These are phyloP conservation scores for Actenoides lindsayi DNA, from an alignment of 2,113 vertebrate genomes.

Conservation along the genomic window DNA sequence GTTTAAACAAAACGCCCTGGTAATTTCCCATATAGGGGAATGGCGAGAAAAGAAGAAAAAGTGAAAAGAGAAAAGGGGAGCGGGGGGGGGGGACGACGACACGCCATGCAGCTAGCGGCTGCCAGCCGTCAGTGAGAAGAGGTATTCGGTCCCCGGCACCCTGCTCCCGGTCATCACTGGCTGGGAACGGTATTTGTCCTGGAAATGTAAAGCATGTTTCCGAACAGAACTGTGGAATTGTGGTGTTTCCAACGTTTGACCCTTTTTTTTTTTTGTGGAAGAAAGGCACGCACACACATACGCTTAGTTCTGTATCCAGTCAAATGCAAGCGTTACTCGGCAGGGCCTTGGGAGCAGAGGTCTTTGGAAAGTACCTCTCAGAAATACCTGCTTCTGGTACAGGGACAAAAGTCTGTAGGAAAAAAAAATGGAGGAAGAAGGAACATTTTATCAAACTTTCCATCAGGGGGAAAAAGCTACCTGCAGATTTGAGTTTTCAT, in stretches of 20 bases:
- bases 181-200: background rate
- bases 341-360: background rate
- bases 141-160: accelerated
- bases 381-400: background rate
- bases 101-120: accelerated
- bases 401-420: background rate
- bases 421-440: background rate
- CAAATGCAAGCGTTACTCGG: background rate
- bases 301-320: accelerated
- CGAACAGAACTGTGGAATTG: background rate
- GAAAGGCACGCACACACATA: accelerated
- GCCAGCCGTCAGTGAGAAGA: background rate
- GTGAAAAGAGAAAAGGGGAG: no score
- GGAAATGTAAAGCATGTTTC: background rate
- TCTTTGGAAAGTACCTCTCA: background rate
- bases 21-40: no score
- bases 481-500: background rate
- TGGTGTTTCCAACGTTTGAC: background rate
- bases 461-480: background rate
- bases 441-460: background rate
- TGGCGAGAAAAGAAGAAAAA: no score
- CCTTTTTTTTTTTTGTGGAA: background rate
- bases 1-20: no score
- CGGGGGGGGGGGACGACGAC: no score
- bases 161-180: accelerated